phyloP scores from a whole-genome alignment of 2,888 invertebrate species.

The Smittia aterrima region DNA sequence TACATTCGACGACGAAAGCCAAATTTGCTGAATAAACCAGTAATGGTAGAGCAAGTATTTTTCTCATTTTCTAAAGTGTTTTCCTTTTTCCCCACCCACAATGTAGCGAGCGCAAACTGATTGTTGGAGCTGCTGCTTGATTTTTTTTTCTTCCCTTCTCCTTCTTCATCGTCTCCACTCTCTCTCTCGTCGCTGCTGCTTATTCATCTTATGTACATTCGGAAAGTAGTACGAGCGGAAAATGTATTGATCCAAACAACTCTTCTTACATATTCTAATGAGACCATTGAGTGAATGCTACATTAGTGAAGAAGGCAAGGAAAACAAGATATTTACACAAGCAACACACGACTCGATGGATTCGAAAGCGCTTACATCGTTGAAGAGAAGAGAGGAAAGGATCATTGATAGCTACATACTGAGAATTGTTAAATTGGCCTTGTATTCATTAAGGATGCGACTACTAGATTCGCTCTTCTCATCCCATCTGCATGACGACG shows the following conservation, averaged over 20 bases:
- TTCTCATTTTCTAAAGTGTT: constrained; percentile 23
- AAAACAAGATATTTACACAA: constrained; percentile 34
- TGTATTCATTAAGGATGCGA: constrained; percentile 18
- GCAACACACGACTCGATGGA: not conserved
- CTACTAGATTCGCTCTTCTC: not conserved
- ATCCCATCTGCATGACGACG: not conserved
- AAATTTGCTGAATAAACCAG: constrained; percentile 18
- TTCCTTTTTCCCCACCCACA: constrained; percentile 9
- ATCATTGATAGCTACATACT: not conserved
- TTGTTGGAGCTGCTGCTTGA: not conserved
- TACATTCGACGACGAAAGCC: not conserved
- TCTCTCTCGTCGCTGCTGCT: not conserved
- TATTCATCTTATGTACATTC: constrained; percentile 6
- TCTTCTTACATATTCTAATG: constrained; percentile 34
- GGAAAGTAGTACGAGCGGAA: constrained; percentile 24
- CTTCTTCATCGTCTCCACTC: no score
- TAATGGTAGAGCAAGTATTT: not conserved
- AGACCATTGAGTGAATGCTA: constrained; percentile 23
- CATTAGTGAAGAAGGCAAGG: not conserved
- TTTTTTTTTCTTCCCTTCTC: no score
- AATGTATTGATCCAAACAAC: constrained; percentile 32
- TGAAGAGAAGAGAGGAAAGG: not conserved
- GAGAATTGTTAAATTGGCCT: constrained; percentile 36
- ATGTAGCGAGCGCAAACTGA: not conserved
- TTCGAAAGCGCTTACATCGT: not conserved